A percentile compares a stretch with the other conserved stretches of the same genome.
Evolutionary conservation across 2,113 vertebrate species (phyloP).

Genomic region (Scomber colias): DNA sequence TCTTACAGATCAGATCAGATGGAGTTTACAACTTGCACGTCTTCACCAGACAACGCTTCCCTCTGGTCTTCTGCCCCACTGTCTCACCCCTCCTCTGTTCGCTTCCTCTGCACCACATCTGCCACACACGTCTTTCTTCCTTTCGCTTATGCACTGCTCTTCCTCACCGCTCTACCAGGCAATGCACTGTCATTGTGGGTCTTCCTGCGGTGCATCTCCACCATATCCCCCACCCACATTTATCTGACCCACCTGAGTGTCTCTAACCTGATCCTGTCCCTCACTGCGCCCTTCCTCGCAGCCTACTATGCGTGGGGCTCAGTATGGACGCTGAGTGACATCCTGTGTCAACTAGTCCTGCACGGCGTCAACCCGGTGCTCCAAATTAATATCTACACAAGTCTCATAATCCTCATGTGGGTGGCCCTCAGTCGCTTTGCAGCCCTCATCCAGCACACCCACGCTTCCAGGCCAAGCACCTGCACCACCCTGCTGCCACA

Average conservation of each 20-base stretch:
- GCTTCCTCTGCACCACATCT: slow-evolving; percentile 71
- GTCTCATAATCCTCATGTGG: slow-evolving; percentile 86
- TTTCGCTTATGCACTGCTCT: slow-evolving; percentile 81
- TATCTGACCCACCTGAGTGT: slow-evolving; percentile 87
- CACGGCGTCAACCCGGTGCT: slow-evolving; percentile 82
- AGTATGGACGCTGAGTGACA: slow-evolving; percentile 68
- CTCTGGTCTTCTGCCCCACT: neutral
- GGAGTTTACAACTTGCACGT: slow-evolving; percentile 19
- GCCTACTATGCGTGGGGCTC: slow-evolving; percentile 81
- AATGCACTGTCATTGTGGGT: slow-evolving; percentile 86
- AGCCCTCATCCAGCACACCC: slow-evolving; percentile 77
- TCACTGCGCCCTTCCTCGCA: slow-evolving; percentile 86
- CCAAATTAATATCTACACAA: slow-evolving; percentile 87
- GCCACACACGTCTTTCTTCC: slow-evolving; percentile 85
- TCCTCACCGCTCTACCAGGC: slow-evolving; percentile 82
- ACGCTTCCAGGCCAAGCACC: slow-evolving; percentile 57
- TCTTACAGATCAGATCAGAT: slow-evolving; percentile 61
- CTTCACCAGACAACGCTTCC: neutral
- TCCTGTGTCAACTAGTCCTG: slow-evolving; percentile 76
- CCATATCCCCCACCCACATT: slow-evolving; percentile 84
- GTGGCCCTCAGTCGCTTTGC: slow-evolving; percentile 88
- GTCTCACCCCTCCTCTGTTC: neutral
- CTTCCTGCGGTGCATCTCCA: slow-evolving; percentile 75
- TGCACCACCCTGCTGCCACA: slow-evolving; percentile 76
- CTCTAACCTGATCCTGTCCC: slow-evolving; percentile 88